phyloP scores from a whole-genome alignment of 2,113 vertebrate species.

The Sminthopsis crassicaudata region DNA sequence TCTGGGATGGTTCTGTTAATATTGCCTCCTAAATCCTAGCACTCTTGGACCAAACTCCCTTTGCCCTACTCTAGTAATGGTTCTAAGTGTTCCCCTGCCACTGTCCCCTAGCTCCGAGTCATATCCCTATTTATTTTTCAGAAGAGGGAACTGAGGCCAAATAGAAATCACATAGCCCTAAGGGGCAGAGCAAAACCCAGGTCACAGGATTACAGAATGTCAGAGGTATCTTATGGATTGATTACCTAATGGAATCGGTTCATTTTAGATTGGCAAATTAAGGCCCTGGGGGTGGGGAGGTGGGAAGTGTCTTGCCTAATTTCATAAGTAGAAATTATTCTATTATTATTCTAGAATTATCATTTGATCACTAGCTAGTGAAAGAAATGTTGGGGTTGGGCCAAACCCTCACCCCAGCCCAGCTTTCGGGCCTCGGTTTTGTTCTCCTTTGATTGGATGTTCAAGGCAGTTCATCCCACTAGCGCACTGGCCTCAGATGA shows the following conservation, averaged over 20 bases:
- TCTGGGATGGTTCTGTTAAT: neutral
- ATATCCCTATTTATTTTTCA: neutral
- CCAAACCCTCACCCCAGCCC: neutral
- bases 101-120: neutral
- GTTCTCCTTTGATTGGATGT: neutral
- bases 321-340: no score
- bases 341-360: no score
- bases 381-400: neutral
- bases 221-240: neutral
- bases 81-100: neutral
- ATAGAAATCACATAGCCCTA: neutral
- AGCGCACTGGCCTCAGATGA: neutral
- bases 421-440: neutral
- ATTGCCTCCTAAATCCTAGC: neutral
- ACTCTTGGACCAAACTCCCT: neutral
- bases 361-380: neutral
- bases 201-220: neutral
- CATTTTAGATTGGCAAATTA: neutral
- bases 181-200: neutral
- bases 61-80: neutral
- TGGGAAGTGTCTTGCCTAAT: neutral
- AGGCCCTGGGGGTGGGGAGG: neutral
- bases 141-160: neutral
- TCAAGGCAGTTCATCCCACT: neutral
- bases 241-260: neutral